These are phyloP conservation scores for Brachypodius melanocephalos DNA, from an alignment of 2,113 vertebrate species.

Conservation along the genomic window DNA sequence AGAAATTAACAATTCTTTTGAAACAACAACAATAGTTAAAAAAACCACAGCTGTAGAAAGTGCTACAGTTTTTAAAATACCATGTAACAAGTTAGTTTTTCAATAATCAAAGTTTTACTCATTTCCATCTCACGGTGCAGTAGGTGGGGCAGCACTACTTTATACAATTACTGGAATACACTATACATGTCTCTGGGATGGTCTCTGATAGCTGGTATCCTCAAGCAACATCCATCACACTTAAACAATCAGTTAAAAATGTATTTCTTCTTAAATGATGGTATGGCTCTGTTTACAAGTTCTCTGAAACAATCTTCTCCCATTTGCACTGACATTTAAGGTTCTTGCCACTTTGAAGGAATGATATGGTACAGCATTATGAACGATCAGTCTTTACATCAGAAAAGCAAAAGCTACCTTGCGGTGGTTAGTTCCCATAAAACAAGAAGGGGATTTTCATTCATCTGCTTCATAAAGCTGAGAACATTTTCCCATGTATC, in stretches of 20 bases:
- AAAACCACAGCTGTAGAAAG: background rate
- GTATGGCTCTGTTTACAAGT: rapidly evolving
- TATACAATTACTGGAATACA: background rate
- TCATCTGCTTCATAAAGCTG: background rate
- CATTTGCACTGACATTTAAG: background rate
- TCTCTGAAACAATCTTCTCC: background rate
- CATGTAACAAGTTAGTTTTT: background rate
- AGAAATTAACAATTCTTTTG: background rate
- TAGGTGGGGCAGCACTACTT: background rate
- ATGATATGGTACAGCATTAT: background rate
- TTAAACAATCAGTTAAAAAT: background rate
- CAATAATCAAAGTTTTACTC: background rate
- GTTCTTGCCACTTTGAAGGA: background rate
- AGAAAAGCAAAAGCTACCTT: background rate
- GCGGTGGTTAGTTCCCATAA: background rate
- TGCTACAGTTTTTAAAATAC: background rate
- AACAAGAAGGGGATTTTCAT: background rate
- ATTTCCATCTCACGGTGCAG: background rate
- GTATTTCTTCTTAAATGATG: background rate
- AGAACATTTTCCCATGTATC: background rate
- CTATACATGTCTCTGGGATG: background rate
- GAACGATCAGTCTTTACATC: background rate
- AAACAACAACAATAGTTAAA: background rate
- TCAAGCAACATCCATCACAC: background rate
- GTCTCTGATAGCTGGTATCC: background rate